phyloP scores from a whole-genome alignment of 2,113 vertebrate genomes.

The Xiphorhynchus elegans region DNA sequence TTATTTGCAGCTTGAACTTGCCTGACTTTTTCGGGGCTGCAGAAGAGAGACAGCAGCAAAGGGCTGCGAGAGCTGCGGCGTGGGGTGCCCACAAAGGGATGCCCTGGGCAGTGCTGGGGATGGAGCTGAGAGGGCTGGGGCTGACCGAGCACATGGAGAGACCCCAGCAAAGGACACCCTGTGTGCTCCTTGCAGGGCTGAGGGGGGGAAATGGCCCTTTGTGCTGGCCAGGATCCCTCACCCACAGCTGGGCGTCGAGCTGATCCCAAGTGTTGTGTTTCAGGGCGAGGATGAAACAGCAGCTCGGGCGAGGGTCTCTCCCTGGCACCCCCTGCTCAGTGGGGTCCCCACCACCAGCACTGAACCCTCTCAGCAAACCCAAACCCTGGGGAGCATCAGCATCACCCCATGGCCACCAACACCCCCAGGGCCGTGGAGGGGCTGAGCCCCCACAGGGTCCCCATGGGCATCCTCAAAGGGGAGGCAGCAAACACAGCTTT shows the following conservation, averaged over 20 bases:
- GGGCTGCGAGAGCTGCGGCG: not conserved
- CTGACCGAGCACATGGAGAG: not conserved
- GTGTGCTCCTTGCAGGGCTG: fast-evolving
- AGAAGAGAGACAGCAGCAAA: not conserved
- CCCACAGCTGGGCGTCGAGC: not conserved
- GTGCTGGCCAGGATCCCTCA: not conserved
- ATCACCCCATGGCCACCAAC: fast-evolving
- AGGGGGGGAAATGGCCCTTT: not conserved
- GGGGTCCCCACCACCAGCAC: not conserved
- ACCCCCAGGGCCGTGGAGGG: fast-evolving
- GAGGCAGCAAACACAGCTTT: not conserved
- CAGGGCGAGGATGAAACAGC: not conserved
- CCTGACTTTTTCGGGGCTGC: slow-evolving; percentile 16
- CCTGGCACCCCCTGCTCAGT: fast-evolving
- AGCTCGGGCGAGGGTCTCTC: too few species aligned
- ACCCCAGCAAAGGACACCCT: not conserved
- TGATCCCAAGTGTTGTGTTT: not conserved
- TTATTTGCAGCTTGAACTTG: slow-evolving; percentile 53
- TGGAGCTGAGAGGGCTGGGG: not conserved
- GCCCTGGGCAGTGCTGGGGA: not conserved
- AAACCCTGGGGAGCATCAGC: not conserved
- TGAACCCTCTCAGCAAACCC: not conserved
- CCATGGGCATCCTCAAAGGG: not conserved
- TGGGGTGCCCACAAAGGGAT: not conserved
- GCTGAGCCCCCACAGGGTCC: fast-evolving